Conservation (phyloP, 2,113 vertebrate genomes). For the Numenius arquata region DNA sequence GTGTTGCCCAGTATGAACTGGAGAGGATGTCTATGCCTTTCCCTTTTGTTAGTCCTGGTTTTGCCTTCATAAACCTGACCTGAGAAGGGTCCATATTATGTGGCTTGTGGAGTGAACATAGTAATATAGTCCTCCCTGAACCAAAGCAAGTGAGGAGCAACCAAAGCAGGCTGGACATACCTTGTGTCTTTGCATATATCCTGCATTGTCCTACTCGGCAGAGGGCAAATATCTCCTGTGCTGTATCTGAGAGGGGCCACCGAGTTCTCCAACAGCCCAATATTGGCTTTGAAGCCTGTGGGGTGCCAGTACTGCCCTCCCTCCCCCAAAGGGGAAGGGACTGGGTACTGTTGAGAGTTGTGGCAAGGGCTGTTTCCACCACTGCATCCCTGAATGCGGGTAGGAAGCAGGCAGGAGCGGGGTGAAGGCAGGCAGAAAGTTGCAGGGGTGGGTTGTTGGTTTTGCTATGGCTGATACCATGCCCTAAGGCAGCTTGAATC, state of each 20-base stretch:
- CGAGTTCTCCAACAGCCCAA: background rate
- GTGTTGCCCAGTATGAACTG: background rate
- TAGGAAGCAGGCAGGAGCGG: no score
- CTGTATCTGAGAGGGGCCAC: background rate
- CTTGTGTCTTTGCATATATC: background rate
- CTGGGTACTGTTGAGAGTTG: background rate
- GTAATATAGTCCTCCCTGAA: background rate
- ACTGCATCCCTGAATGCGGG: background rate
- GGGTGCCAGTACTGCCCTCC: background rate
- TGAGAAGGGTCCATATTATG: background rate
- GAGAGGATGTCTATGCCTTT: background rate
- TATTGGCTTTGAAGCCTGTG: background rate
- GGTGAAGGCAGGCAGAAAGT: background rate
- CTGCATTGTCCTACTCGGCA: background rate
- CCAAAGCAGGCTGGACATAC: background rate
- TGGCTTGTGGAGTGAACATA: background rate
- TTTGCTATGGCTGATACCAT: background rate
- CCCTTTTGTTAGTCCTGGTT: background rate
- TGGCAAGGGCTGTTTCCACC: background rate
- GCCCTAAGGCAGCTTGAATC: accelerated
- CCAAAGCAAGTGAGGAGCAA: background rate
- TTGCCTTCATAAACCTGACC: background rate
- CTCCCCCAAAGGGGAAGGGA: background rate
- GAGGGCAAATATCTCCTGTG: background rate
- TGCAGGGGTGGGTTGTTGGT: accelerated